Evolutionary conservation across 1,140 invertebrate genomes (phyloP).

Genomic region (Druon quercuslanigerum): DNA sequence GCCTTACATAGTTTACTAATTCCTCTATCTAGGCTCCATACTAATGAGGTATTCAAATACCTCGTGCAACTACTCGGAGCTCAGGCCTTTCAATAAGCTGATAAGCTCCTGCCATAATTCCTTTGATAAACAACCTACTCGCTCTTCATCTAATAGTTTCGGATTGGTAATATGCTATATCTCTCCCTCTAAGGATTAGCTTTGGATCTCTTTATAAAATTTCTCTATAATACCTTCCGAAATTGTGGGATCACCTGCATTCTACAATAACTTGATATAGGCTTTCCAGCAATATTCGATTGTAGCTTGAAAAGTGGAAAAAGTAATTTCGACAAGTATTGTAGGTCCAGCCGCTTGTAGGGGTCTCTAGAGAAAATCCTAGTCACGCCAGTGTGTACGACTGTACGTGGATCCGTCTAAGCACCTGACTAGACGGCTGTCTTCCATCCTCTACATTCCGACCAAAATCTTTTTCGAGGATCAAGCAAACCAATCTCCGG

Average conservation of each 20-base stretch:
- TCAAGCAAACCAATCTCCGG: constrained; percentile 15
- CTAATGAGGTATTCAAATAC: constrained; percentile 27
- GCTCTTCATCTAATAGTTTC: constrained; percentile 28
- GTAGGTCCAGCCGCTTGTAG: not conserved
- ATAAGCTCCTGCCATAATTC: constrained; percentile 23
- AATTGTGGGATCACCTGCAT: no score
- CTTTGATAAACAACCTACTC: constrained; percentile 27
- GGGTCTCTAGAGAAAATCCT: not conserved
- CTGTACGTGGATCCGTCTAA: not conserved
- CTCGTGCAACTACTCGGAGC: not conserved
- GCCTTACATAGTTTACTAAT: not conserved
- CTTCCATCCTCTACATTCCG: not conserved
- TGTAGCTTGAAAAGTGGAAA: no score
- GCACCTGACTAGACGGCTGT: not conserved
- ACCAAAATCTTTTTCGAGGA: constrained; percentile 9
- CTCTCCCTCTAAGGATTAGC: not conserved
- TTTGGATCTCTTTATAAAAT: not conserved
- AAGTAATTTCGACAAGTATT: no score
- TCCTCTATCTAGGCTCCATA: constrained; percentile 3
- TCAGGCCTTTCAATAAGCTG: constrained; percentile 25
- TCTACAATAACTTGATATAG: no score
- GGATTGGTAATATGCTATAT: not conserved
- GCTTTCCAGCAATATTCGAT: no score
- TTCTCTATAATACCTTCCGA: not conserved
- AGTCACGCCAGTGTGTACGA: not conserved